Percentiles rank a stretch among this genome's conserved stretches.
Conservation (phyloP, 2,113 vertebrate genomes). For the Dicerorhinus sumatrensis region DNA sequence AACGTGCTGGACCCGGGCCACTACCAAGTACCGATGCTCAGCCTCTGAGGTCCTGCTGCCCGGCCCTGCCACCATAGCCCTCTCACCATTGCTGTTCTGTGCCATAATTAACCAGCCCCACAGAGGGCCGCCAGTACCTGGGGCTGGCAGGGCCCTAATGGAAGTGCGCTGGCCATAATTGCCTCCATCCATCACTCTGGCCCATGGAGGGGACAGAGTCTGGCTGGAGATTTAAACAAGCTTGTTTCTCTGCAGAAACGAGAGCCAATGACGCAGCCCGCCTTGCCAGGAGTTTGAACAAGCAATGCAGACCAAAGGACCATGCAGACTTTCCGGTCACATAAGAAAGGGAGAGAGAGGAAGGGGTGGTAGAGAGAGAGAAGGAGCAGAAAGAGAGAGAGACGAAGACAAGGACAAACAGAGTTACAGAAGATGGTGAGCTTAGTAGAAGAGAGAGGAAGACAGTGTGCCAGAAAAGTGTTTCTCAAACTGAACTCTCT, state of each 20-base stretch:
- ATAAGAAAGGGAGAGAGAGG: not conserved
- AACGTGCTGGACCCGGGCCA: not conserved
- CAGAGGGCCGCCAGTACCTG: conserved; percentile 81
- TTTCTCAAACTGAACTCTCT: not conserved
- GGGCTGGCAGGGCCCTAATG: conserved; percentile 81
- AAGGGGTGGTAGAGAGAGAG: not conserved
- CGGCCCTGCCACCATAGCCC: not conserved
- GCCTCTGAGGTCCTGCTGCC: not conserved
- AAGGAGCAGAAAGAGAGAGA: not conserved
- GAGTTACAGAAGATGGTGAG: not conserved
- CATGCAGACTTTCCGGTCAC: conserved; percentile 70
- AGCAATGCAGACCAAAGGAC: conserved; percentile 77
- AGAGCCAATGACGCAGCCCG: conserved; percentile 73
- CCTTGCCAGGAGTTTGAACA: conserved; percentile 81
- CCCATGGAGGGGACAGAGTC: conserved; percentile 80
- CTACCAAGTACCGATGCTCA: not conserved
- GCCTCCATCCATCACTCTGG: conserved; percentile 84
- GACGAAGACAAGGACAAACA: not conserved
- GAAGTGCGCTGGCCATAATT: conserved; percentile 85
- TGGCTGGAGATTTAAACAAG: conserved; percentile 87
- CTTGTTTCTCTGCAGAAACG: conserved; percentile 84
- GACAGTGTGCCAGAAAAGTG: not conserved
- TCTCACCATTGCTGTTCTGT: conserved; percentile 75
- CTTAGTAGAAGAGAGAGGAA: not conserved
- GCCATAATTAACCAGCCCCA: conserved; percentile 80